These are phyloP conservation scores for Sycophaga agraensis DNA, from an alignment of 1,140 invertebrate genomes.

Conservation along the genomic window DNA sequence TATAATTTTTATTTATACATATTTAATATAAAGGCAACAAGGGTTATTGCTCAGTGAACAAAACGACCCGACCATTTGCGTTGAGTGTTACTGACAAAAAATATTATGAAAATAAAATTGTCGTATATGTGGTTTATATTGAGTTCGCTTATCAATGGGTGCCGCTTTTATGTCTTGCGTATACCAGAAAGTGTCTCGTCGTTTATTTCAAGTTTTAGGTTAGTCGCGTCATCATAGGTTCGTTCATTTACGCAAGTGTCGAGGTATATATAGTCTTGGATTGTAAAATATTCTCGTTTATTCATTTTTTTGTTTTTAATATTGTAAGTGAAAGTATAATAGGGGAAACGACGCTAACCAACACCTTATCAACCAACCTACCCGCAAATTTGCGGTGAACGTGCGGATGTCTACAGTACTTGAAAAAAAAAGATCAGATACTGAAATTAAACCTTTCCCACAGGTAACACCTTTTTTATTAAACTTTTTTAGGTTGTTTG, in stretches of 20 bases:
- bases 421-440: not conserved
- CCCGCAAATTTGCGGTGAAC: constrained; percentile 25
- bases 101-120: constrained; percentile 23
- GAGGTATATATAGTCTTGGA: not conserved
- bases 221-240: not conserved
- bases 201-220: not conserved
- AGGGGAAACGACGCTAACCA: constrained; percentile 33
- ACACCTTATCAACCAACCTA: constrained; percentile 45
- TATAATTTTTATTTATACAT: no score
- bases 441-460: not conserved
- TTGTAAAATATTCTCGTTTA: constrained; percentile 2
- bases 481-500: not conserved
- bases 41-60: constrained; percentile 7
- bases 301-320: constrained; percentile 3
- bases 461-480: not conserved
- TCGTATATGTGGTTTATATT: not conserved
- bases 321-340: constrained; percentile 9
- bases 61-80: constrained; percentile 24
- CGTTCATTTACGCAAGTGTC: not conserved
- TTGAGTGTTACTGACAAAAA: not conserved
- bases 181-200: not conserved
- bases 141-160: not conserved
- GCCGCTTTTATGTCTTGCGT: not conserved
- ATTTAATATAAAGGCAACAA: constrained; percentile 5
- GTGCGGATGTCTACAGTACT: constrained; percentile 16